Percentiles rank a stretch among this genome's conserved stretches.
Conservation (phyloP, 2,797 vertebrate genomes). For the Discoglossus pictus region DNA sequence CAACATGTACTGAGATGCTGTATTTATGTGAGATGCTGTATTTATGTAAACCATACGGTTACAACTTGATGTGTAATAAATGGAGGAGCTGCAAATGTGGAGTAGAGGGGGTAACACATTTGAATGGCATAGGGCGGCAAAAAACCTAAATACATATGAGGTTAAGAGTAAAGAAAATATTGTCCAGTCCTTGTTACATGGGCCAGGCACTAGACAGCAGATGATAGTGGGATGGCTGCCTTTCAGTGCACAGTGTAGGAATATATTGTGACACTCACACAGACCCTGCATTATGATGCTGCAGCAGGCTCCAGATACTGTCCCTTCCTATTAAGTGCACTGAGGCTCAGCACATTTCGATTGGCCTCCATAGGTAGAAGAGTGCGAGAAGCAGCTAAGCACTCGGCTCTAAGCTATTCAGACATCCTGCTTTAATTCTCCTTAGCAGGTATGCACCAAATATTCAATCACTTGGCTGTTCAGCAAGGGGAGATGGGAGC, state of each 20-base stretch:
- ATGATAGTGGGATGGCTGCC: too few relatives aligned
- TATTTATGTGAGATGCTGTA: too few relatives aligned
- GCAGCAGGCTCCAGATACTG: neutral
- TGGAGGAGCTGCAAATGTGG: too few relatives aligned
- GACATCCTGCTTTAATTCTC: neutral
- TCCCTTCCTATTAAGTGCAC: constrained; percentile 2
- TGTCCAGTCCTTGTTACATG: too few relatives aligned
- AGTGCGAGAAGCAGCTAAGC: neutral
- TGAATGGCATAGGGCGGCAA: too few relatives aligned
- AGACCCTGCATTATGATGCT: constrained; percentile 17
- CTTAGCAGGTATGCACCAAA: constrained; percentile 3
- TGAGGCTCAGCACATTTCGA: constrained; percentile 2
- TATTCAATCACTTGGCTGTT: neutral
- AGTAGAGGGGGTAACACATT: too few relatives aligned
- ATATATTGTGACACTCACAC: neutral
- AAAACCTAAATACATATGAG: too few relatives aligned
- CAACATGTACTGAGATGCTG: too few relatives aligned
- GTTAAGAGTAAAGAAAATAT: too few relatives aligned
- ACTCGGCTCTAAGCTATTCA: neutral
- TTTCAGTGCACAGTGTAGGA: neutral
- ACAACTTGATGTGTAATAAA: too few relatives aligned
- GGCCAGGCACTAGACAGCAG: too few relatives aligned
- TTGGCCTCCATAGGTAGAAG: neutral
- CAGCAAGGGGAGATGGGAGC: neutral
- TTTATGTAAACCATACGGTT: too few relatives aligned